These are phyloP conservation scores for Heptranchias perlo DNA, from an alignment of 2,113 vertebrate species.

Conservation along the genomic window DNA sequence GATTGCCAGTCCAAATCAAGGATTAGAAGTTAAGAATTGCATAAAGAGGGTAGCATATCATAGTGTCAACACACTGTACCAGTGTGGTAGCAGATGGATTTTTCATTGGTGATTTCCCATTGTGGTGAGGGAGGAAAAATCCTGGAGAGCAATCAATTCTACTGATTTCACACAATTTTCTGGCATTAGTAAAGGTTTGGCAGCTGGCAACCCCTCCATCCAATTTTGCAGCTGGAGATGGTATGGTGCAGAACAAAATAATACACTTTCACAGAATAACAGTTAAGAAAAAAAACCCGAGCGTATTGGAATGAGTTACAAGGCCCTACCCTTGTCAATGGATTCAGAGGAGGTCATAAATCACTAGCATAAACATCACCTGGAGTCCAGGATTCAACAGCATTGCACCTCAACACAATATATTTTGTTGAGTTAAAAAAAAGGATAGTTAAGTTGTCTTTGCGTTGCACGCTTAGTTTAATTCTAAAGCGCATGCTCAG, in stretches of 20 bases:
- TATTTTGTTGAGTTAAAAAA: not conserved
- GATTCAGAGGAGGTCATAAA: slow-evolving; percentile 8
- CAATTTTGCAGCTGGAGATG: not conserved
- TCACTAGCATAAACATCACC: not conserved
- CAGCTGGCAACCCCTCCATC: not conserved
- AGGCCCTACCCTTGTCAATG: not conserved
- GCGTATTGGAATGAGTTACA: not conserved
- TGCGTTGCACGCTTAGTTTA: slow-evolving; percentile 2
- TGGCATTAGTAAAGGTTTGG: not conserved
- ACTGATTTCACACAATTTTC: not conserved
- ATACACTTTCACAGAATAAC: not conserved
- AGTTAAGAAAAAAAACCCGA: not conserved
- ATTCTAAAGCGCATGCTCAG: not conserved
- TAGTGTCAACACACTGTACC: not conserved
- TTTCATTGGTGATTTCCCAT: not conserved
- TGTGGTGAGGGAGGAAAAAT: not conserved
- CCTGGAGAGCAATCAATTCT: not conserved
- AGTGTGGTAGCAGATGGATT: not conserved
- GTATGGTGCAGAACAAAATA: not conserved
- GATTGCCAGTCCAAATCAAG: not conserved
- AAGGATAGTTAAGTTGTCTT: not conserved
- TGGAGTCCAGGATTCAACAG: not conserved
- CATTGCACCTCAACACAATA: not conserved
- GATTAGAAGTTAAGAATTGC: not conserved
- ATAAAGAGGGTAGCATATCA: not conserved